These are phyloP conservation scores for Trematomus loennbergii DNA, from an alignment of 2,113 vertebrate species.

Conservation along the genomic window DNA sequence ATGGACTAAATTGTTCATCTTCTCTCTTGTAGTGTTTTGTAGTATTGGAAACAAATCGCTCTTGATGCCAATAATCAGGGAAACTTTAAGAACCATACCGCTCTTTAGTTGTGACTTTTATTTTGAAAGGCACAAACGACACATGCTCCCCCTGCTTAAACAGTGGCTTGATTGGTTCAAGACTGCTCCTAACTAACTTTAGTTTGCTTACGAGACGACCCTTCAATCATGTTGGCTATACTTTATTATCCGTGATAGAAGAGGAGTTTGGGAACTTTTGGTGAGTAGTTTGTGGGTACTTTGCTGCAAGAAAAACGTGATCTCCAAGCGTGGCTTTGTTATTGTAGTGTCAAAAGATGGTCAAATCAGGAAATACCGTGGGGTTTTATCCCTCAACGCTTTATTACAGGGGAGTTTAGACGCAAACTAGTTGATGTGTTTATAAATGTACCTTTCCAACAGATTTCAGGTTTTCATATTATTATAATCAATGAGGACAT, in stretches of 20 bases:
- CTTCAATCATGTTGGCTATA: no score
- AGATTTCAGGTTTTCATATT: no score
- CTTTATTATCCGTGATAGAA: neutral
- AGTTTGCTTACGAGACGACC: neutral
- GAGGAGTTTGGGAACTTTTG: neutral
- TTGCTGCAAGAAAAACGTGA: neutral
- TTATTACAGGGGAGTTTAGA: neutral
- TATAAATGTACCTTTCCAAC: no score
- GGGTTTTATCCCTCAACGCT: neutral
- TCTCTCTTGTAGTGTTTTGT: no score
- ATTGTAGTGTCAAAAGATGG: neutral
- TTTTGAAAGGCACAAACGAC: slow-evolving; percentile 8
- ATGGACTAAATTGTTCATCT: no score
- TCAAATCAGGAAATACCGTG: neutral
- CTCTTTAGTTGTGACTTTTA: neutral
- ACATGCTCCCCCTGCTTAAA: no score
- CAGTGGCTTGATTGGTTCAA: neutral
- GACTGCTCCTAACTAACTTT: neutral
- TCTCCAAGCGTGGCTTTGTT: neutral
- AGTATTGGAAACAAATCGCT: no score
- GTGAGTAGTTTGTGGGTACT: neutral
- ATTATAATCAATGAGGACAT: neutral
- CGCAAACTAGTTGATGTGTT: neutral
- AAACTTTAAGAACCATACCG: neutral
- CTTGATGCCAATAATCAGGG: neutral